A percentile compares a stretch with the other conserved stretches of the same genome.
phyloP scores from a whole-genome alignment of 2,888 invertebrate genomes.

The Candidula unifasciata region DNA sequence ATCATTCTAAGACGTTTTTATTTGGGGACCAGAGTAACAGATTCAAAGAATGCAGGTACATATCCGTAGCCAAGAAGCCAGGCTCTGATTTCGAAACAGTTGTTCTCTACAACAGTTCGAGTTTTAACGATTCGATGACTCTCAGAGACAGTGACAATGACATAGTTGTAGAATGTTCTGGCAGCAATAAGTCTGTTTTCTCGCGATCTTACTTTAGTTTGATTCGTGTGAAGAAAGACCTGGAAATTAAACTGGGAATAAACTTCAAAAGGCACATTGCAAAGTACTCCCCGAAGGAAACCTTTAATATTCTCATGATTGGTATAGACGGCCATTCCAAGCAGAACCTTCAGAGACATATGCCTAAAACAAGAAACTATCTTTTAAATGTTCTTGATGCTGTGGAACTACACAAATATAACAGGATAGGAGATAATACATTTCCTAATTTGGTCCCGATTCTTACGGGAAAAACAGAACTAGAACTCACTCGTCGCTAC shows the following conservation, averaged over 20 bases:
- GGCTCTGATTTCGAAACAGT: background rate
- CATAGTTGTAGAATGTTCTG: slow-evolving; percentile 24
- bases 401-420: slow-evolving; percentile 32
- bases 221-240: slow-evolving; percentile 11
- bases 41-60: slow-evolving; percentile 29
- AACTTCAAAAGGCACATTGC: slow-evolving; percentile 19
- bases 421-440: slow-evolving; percentile 20
- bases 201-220: slow-evolving; percentile 27
- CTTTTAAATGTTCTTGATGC: slow-evolving; percentile 28
- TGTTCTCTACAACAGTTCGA: background rate
- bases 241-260: background rate
- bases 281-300: slow-evolving; percentile 24
- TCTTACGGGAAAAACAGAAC: background rate
- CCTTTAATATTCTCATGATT: slow-evolving; percentile 29
- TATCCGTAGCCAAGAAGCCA: background rate
- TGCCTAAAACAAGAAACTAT: slow-evolving; percentile 40
- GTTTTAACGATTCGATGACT: slow-evolving; percentile 21
- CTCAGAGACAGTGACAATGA: slow-evolving; percentile 2
- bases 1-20: slow-evolving; percentile 6
- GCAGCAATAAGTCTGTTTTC: background rate
- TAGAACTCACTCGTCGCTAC: background rate
- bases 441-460: slow-evolving; percentile 24
- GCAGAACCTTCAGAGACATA: slow-evolving; percentile 25
- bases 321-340: slow-evolving; percentile 39
- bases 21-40: background rate